A percentile compares a stretch with the other conserved stretches of the same genome.
Conservation (phyloP, 2,113 vertebrate genomes). For the Pyrgilauda ruficollis region DNA sequence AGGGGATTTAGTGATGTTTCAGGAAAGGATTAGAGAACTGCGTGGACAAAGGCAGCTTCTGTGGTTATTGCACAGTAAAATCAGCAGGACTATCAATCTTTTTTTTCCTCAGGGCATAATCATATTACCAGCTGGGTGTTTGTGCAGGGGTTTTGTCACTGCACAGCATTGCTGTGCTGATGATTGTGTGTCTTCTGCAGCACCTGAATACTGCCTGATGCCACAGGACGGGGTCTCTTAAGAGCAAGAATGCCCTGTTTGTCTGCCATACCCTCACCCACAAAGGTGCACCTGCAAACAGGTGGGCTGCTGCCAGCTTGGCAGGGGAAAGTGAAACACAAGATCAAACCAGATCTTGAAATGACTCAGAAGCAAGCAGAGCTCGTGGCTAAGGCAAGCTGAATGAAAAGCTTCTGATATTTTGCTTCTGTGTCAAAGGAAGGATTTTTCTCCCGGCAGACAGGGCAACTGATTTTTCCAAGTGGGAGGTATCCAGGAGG, state of each 20-base stretch:
- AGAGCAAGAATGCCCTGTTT: not conserved
- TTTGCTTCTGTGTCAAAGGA: not conserved
- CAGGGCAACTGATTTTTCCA: not conserved
- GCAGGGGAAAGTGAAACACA: not conserved
- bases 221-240: not conserved
- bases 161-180: not conserved
- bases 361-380: not conserved
- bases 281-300: not conserved
- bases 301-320: not conserved
- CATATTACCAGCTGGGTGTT: slow-evolving; percentile 30
- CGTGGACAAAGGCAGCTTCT: not conserved
- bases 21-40: not conserved
- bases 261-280: not conserved
- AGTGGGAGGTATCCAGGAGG: not conserved
- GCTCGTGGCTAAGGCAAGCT: not conserved
- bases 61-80: slow-evolving; percentile 5
- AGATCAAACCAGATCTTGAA: not conserved
- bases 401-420: not conserved
- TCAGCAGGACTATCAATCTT: not conserved
- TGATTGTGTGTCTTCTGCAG: not conserved
- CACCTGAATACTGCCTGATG: not conserved
- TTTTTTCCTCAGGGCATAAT: not conserved
- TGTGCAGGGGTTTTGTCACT: slow-evolving; percentile 5
- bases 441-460: not conserved
- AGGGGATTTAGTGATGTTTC: not conserved